These are phyloP conservation scores for Macrosteles quadrilineatus DNA, from an alignment of 1,140 invertebrate genomes.

Conservation along the genomic window DNA sequence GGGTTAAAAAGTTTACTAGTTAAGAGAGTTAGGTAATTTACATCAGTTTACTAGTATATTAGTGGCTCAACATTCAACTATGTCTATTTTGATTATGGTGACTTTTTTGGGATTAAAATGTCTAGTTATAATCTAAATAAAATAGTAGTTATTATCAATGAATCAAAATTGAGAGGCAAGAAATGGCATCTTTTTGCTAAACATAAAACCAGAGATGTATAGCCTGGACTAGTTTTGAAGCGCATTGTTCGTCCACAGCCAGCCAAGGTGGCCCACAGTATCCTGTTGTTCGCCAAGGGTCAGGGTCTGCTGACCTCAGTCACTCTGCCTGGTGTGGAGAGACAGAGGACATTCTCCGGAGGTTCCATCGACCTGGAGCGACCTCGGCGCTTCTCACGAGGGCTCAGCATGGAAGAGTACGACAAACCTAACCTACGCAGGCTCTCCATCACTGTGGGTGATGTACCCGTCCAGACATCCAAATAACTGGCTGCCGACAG, in stretches of 20 bases:
- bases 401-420: slow-evolving; percentile 81
- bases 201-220: too few relatives aligned
- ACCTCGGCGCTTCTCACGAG: slow-evolving; percentile 57
- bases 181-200: too few relatives aligned
- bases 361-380: slow-evolving; percentile 53
- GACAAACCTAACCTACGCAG: slow-evolving; percentile 74
- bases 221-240: neutral
- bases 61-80: too few relatives aligned
- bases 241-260: slow-evolving; percentile 59
- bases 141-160: too few relatives aligned
- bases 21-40: too few relatives aligned
- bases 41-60: too few relatives aligned
- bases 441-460: slow-evolving; percentile 62
- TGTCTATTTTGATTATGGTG: too few relatives aligned
- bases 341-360: slow-evolving; percentile 59
- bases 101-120: too few relatives aligned
- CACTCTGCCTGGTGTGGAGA: slow-evolving; percentile 68
- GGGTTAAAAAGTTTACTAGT: too few relatives aligned
- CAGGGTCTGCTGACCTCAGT: slow-evolving; percentile 74
- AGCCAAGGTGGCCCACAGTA: slow-evolving; percentile 76
- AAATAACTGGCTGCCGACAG: neutral
- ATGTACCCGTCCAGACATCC: neutral
- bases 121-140: too few relatives aligned
- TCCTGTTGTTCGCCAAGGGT: slow-evolving; percentile 80
- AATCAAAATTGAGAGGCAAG: too few relatives aligned